These are phyloP conservation scores for Strix aluco DNA, from an alignment of 2,113 vertebrate genomes.

Conservation along the genomic window DNA sequence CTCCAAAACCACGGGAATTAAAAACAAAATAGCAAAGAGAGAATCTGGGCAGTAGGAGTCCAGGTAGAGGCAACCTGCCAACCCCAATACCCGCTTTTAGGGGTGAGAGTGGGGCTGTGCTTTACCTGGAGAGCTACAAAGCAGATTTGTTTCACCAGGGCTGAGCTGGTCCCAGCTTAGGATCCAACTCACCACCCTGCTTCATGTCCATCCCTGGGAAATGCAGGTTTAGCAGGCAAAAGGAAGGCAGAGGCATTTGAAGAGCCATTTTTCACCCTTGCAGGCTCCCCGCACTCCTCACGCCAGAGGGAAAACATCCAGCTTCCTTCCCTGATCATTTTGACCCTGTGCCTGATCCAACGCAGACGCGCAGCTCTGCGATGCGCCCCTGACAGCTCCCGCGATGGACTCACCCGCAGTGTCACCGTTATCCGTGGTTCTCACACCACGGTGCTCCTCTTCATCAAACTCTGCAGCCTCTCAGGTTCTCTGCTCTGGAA, in stretches of 20 bases:
- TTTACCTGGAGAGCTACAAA: not conserved
- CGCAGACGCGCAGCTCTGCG: not conserved
- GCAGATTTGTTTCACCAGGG: not conserved
- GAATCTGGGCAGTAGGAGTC: not conserved
- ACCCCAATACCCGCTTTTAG: not conserved
- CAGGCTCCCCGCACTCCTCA: not conserved
- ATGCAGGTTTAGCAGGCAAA: not conserved
- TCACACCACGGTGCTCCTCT: not conserved
- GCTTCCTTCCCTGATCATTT: not conserved
- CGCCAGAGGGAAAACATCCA: not conserved
- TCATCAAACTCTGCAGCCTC: not conserved
- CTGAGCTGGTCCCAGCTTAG: not conserved
- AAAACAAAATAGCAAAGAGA: accelerated
- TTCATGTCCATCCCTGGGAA: not conserved
- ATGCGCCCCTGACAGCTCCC: accelerated
- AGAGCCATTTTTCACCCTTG: not conserved
- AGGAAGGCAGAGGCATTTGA: not conserved
- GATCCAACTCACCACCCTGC: not conserved
- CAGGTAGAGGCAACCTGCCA: not conserved
- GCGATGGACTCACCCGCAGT: accelerated
- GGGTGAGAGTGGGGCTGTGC: not conserved
- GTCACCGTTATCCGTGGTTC: accelerated
- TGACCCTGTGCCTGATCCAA: not conserved
- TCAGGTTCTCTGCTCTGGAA: not conserved
- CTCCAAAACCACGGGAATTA: not conserved